Evolutionary conservation across 2,888 invertebrate species (phyloP).

Genomic region (Stenodema calcarata): DNA sequence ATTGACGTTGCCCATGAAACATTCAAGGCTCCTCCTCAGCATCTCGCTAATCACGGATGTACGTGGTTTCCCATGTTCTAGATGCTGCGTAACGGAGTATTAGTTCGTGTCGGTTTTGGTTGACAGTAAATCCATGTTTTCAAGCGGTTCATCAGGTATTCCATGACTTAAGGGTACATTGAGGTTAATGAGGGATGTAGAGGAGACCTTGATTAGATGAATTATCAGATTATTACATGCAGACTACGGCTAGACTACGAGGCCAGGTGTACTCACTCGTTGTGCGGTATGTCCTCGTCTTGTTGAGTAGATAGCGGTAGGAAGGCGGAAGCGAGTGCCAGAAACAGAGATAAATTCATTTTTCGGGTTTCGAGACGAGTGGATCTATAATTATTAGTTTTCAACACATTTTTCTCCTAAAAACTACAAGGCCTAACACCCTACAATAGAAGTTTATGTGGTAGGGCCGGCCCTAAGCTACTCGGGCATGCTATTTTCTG

Average conservation of each 20-base stretch:
- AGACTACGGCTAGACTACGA: slow-evolving; percentile 35
- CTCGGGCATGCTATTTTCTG: slow-evolving; percentile 36
- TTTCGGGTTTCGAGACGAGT: neutral
- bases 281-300: slow-evolving; percentile 88
- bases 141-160: neutral
- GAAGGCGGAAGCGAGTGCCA: slow-evolving; percentile 48
- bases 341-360: slow-evolving; percentile 34
- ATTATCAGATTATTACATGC: slow-evolving; percentile 36
- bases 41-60: neutral
- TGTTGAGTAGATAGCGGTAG: slow-evolving; percentile 70
- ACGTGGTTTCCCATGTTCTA: neutral
- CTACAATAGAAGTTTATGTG: slow-evolving; percentile 18
- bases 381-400: neutral
- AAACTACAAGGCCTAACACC: slow-evolving; percentile 37
- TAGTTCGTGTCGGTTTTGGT: neutral
- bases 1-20: neutral
- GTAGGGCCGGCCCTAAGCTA: slow-evolving; percentile 37
- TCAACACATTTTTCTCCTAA: slow-evolving; percentile 36
- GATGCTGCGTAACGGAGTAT: neutral
- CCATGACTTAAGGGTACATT: neutral
- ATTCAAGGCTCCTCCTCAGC: neutral
- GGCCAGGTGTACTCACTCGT: slow-evolving; percentile 74
- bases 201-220: neutral
- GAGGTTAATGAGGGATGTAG: neutral
- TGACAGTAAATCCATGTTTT: neutral